Conservation (phyloP, 2,888 invertebrate species). For the Enchytraeus crypticus region DNA sequence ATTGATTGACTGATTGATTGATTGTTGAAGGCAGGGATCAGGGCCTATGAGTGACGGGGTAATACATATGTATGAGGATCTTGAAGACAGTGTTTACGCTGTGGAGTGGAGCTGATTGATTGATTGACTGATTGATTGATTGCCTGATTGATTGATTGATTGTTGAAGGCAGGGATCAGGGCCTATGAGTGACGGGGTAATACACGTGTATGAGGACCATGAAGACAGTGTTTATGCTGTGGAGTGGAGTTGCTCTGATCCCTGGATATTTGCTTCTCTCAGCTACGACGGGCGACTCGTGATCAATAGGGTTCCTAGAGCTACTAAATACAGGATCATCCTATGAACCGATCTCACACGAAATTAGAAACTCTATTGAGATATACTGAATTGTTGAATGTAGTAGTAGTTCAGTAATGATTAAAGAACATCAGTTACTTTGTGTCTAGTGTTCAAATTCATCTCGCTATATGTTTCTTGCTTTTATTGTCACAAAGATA, state of each 20-base stretch:
- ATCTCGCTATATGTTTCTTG: too few species aligned
- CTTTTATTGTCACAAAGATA: too few species aligned
- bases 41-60: conserved; percentile 65
- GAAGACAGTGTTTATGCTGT: conserved; percentile 95
- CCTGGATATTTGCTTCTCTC: conserved; percentile 97
- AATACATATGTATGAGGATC: conserved; percentile 83
- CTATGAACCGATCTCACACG: conserved; percentile 31
- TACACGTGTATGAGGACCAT: conserved; percentile 88
- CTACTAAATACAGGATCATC: conserved; percentile 80
- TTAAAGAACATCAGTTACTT: too few species aligned
- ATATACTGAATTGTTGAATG: too few species aligned
- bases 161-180: background rate
- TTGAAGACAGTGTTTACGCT: conserved; percentile 94
- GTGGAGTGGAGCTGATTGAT: conserved; percentile 84
- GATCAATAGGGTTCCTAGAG: conserved; percentile 82
- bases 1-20: too few species aligned
- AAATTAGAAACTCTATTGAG: background rate
- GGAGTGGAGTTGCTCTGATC: conserved; percentile 94
- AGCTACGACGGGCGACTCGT: conserved; percentile 93
- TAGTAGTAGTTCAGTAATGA: too few species aligned
- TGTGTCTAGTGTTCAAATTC: too few species aligned
- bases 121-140: too few species aligned
- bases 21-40: too few species aligned
- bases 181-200: conserved; percentile 66
- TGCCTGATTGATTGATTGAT: too few species aligned